A percentile compares a stretch with the other conserved stretches of the same genome.
These are phyloP conservation scores for Rhyacichthys aspro DNA, from an alignment of 2,797 vertebrate species.

Conservation along the genomic window DNA sequence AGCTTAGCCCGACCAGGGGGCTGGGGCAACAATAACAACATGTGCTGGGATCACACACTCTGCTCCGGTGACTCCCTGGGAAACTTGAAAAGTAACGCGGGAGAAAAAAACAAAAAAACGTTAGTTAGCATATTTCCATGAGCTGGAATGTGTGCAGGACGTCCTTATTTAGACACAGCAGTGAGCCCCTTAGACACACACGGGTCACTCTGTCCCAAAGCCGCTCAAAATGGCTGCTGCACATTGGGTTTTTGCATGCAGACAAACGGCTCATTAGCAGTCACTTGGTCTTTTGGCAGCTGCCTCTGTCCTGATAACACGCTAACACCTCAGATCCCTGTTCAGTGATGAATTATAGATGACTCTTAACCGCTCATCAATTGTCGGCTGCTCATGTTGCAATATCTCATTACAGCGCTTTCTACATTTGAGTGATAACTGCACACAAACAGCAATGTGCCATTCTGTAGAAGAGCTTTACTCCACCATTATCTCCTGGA, in stretches of 20 bases:
- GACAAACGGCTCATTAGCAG: slow-evolving; percentile 36
- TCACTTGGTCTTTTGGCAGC: slow-evolving; percentile 7
- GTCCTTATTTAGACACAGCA: slow-evolving; percentile 9
- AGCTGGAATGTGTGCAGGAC: slow-evolving; percentile 20
- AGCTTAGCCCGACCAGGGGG: slow-evolving; percentile 66
- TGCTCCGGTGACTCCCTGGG: slow-evolving; percentile 60
- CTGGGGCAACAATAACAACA: slow-evolving; percentile 68
- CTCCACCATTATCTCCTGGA: too few relatives aligned
- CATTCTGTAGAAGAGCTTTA: too few relatives aligned
- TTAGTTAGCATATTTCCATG: slow-evolving; percentile 53
- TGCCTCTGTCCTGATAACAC: slow-evolving; percentile 17
- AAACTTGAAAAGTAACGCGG: slow-evolving; percentile 43
- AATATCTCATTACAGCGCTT: slow-evolving; percentile 28
- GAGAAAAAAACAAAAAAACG: slow-evolving; percentile 43
- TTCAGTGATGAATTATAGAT: slow-evolving; percentile 60
- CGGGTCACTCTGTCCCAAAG: slow-evolving; percentile 8
- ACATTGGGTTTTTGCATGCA: neutral
- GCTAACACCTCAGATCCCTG: slow-evolving; percentile 52
- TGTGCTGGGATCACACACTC: slow-evolving; percentile 65
- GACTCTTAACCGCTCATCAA: slow-evolving; percentile 51
- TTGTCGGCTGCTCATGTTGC: slow-evolving; percentile 28
- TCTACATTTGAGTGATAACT: too few relatives aligned
- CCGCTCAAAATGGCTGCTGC: slow-evolving; percentile 31
- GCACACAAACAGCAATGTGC: too few relatives aligned
- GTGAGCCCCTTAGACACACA: neutral